A percentile compares a stretch with the other conserved stretches of the same genome.
phyloP scores from a whole-genome alignment of 2,797 vertebrate genomes.

The Acomys russatus region DNA sequence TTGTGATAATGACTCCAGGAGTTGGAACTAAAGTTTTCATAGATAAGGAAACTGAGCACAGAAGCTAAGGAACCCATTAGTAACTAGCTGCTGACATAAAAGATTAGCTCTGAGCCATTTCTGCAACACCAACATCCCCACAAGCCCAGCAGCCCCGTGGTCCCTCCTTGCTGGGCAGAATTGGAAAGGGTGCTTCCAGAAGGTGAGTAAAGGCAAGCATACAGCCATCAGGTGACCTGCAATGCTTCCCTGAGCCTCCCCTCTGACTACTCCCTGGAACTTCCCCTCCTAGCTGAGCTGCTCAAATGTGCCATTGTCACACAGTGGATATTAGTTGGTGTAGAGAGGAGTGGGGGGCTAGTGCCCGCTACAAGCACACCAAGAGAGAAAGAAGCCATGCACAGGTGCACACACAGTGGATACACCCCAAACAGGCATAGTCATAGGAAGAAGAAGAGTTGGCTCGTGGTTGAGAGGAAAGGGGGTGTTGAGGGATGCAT shows the following conservation, averaged over 20 bases:
- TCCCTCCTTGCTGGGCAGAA: neutral
- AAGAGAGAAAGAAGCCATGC: constrained; percentile 4
- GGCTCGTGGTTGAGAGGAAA: neutral
- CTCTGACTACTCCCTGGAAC: neutral
- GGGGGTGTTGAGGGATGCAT: neutral
- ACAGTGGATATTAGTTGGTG: neutral
- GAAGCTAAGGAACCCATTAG: neutral
- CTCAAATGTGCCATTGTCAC: neutral
- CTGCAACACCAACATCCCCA: neutral
- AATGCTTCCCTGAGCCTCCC: neutral
- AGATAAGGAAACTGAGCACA: neutral
- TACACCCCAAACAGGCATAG: neutral
- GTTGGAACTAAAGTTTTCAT: neutral
- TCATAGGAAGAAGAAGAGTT: neutral
- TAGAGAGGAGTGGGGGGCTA: neutral
- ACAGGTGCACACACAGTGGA: neutral
- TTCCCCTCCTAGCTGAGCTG: neutral
- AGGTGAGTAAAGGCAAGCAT: neutral
- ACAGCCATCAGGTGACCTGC: neutral
- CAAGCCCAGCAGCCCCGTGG: neutral
- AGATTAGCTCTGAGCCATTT: neutral
- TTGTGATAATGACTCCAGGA: neutral
- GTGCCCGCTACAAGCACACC: neutral
- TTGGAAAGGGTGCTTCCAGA: neutral
- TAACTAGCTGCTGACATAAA: neutral